Base-by-base conservation (phyloP, 2,888 invertebrate species). In the Hypomecis punctinalis region DNA sequence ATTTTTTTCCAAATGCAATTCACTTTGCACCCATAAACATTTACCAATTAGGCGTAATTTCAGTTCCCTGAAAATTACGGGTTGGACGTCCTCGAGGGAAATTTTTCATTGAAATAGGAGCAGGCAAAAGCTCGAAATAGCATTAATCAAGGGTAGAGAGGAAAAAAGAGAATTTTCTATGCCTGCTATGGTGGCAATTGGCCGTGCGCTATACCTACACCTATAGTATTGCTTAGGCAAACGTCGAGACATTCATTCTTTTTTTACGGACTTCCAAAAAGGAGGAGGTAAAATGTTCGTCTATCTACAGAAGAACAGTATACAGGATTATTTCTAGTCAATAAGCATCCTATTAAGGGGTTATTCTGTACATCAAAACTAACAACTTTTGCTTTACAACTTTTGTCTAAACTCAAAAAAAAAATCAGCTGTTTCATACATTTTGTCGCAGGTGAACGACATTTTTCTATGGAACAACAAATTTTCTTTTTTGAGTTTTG, bases 61-160 rank as follows among this genome's bases (percentile, higher is more conserved):
- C 76, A 76, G 77, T 79, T 76, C 73, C 71, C 75, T 79, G 76
- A 76, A 82, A 85, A 86, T 85, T 82, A 83, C 79, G 75, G 81
- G 75, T 71, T 56, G 68, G 64, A 72, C 65, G 70, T 81, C 77
- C 90, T 77, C 89, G 57, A 67, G 90, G 90, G 90, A 89, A 89
- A 89, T 89, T 90, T 88, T 88, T 89, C 88, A 89, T 86, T 86
- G 85, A 84, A 89, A 88, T 84, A 84, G 81, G 80, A 85, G 75
- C 79, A 71, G 76, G 77, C 77, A 80, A 82, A 86, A 83, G 82
- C 77, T 80, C 76, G 72, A 74, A 74, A 80, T 79, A 78, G 79
- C 84, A 86, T 90, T 89, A 87, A 89, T 89, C 88, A 89, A 77
- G 80, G 73, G 75, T 74, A 75, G 78, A 76, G 77, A 78, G 74